Evolutionary conservation across 2,113 vertebrate species (phyloP), one percentile per base, ranked within the genome.

Genomic region (Myrmecophaga tridactyla): DNA sequence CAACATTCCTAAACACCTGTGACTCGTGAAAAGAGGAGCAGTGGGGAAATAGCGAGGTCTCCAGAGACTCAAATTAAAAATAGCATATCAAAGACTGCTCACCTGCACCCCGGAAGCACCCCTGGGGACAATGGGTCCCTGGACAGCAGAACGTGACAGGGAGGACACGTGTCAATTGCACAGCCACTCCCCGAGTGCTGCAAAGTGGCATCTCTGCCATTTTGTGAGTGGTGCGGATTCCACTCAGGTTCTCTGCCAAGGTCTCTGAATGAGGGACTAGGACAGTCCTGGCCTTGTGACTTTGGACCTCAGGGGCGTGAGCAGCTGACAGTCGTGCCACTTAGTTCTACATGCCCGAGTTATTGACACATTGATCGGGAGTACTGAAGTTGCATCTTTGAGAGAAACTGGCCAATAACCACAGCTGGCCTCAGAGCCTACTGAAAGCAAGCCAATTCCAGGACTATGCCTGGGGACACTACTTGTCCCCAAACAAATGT

Each of bases 21-120:
- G n/a, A 17, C 58, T 21, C 29, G 0, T 25, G 34, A 31, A n/a
- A n/a, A n/a, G 20, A 2, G 2, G 20, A 48, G 60, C 6, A 15
- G 81, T 29, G 10, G 43, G 81, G 36, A 65, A 46, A 48, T 14
- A 25, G 6, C 13, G n/a, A 15, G 25, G 41, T 46, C 39, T 36
- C 7, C 29, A 48, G 31, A n/a, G 41, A 17, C 20, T n/a, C 41
- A n/a, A 4, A 48, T 5, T 25, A 8, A 15, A 25, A 31, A n/a
- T 23, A n/a, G 12, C 4, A 9, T 3, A 46, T 2, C 5, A 20
- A 15, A n/a, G 60, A n/a, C n/a, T 4, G 13, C 27, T 13, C 20
- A 0, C 15, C 34, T 2, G 29, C 41, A 4, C 48, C 36, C 7
- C 4, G 11, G 43, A 8, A 43, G 58, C 58, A 21, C 34, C 29